Evolutionary conservation across 2,888 invertebrate species (phyloP), one percentile per base, ranked within the genome.

Genomic region (Patella ulyssiponensis): DNA sequence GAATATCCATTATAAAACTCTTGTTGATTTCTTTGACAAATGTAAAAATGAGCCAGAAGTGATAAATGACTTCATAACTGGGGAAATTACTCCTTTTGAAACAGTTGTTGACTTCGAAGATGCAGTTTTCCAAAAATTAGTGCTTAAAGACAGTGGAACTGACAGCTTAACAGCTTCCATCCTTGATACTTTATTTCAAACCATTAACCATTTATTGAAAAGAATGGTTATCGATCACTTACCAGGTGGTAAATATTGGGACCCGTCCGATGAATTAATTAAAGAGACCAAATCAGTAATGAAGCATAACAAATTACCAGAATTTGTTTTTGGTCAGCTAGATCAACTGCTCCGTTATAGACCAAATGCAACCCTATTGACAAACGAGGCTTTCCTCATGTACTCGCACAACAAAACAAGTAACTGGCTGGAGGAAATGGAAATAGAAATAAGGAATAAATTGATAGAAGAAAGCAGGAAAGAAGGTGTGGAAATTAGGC

Each of bases 321-420:
- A 27, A 27, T 27, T 27, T 27, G 27, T 27, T 27, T 27, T 27
- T 27, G 27, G 27, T 27, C 27, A 27, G 27, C 27, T 27, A 27
- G 27, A 1, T 27, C 27, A 27, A 27, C 27, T 27, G 27, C 2
- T 27, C 1, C 27, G 27, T 27, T 27, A 58, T 14, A 69, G 77
- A 69, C 75, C 77, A 69, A 79, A 77, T 77, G 77, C 79, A 4
- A 70, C 74, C 1, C 33, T 71, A 27, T 27, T 27, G 27, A 27
- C 27, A 27, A 27, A 27, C 27, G 27, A 27, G 27, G 27, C 27
- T 27, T 27, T 27, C 27, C 27, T 27, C 27, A 27, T 27, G 27
- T 27, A 27, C 27, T 27, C 27, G 27, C 27, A 27, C 27, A 27
- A 27, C 27, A 27, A 27, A 27, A 27, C 27, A 27, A 27, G 27